Evolutionary conservation across 2,113 vertebrate species (phyloP).

Genomic region (Nematolebias whitei): DNA sequence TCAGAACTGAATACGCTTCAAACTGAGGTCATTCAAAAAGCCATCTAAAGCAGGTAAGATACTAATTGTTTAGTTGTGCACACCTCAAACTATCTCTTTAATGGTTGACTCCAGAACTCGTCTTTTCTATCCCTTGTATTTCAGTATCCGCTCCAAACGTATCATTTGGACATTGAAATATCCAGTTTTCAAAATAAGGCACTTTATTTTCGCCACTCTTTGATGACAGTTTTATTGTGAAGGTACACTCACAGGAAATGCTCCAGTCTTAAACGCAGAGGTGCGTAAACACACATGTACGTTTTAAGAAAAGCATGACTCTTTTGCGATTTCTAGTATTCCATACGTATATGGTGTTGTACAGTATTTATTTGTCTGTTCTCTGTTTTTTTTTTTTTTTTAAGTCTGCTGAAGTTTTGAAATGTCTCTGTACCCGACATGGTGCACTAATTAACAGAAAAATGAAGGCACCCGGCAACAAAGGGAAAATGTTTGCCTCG

Average conservation of each 20-base stretch:
- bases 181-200: slow-evolving; percentile 72
- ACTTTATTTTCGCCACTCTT: slow-evolving; percentile 78
- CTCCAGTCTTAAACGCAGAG: slow-evolving; percentile 64
- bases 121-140: slow-evolving; percentile 45
- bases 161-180: slow-evolving; percentile 58
- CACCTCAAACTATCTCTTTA: neutral
- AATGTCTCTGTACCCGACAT: slow-evolving; percentile 68
- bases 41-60: no score
- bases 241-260: slow-evolving; percentile 62
- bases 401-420: slow-evolving; percentile 75
- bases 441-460: slow-evolving; percentile 75
- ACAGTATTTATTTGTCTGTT: slow-evolving; percentile 85
- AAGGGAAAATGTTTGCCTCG: slow-evolving; percentile 75
- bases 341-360: slow-evolving; percentile 79
- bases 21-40: no score
- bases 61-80: neutral
- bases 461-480: slow-evolving; percentile 60
- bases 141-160: slow-evolving; percentile 43
- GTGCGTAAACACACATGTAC: slow-evolving; percentile 48
- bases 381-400: slow-evolving; percentile 67
- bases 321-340: slow-evolving; percentile 74
- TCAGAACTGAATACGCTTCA: no score
- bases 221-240: slow-evolving; percentile 62
- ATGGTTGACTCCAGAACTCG: neutral
- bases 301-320: slow-evolving; percentile 70